A percentile compares a stretch with the other conserved stretches of the same genome.
Conservation (phyloP, 1,140 invertebrate genomes). For the Tribolium castaneum region DNA sequence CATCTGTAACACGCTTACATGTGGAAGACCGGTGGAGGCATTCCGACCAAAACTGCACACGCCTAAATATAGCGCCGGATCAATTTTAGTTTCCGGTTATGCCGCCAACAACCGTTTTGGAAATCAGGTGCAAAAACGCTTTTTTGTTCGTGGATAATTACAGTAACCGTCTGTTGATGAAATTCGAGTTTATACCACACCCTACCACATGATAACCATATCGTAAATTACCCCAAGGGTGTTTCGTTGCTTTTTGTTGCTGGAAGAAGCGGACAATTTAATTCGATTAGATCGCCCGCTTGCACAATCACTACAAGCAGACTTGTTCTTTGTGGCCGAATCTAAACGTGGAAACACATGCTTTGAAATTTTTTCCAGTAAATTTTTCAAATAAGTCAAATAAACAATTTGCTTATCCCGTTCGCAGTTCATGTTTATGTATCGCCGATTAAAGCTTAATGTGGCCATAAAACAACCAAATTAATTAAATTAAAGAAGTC, state of each 20-base stretch:
- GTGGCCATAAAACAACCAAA: background rate
- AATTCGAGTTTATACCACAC: background rate
- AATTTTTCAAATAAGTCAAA: background rate
- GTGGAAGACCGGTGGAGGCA: background rate
- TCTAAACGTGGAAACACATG: background rate
- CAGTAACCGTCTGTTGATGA: background rate
- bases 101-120: background rate
- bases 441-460: background rate
- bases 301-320: background rate
- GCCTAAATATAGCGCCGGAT: background rate
- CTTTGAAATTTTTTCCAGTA: background rate
- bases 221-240: slow-evolving; percentile 2
- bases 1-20: background rate
- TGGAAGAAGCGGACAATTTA: background rate
- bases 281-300: background rate
- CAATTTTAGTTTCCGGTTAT: background rate
- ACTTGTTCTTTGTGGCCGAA: background rate
- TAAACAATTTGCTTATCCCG: background rate
- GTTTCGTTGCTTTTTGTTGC: background rate
- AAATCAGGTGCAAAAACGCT: background rate
- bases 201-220: slow-evolving; percentile 3
- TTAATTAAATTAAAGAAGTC: background rate
- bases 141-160: background rate
- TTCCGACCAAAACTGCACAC: background rate
- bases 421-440: background rate